A percentile compares a stretch with the other conserved stretches of the same genome.
phyloP scores from a whole-genome alignment of 2,888 invertebrate genomes.

The Lissonota sp. region DNA sequence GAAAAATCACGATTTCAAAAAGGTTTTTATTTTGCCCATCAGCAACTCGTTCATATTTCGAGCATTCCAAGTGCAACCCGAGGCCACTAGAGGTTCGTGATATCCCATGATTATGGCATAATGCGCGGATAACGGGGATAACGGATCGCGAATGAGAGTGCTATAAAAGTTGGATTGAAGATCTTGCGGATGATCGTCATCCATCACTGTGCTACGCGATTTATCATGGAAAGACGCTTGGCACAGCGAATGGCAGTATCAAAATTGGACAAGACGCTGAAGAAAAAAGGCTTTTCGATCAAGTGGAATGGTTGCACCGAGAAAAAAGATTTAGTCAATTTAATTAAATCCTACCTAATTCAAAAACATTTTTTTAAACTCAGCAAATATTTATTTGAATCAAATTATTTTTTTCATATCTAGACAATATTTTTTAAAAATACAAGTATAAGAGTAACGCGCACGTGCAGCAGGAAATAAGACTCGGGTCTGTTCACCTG shows the following conservation, averaged over 20 bases:
- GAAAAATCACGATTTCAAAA: too few species aligned
- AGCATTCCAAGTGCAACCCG: background rate
- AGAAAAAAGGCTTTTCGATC: background rate
- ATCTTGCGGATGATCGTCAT: slow-evolving; percentile 42
- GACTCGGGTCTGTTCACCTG: background rate
- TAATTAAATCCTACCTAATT: too few species aligned
- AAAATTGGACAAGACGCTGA: background rate
- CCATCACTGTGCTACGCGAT: slow-evolving; percentile 54
- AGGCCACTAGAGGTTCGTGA: slow-evolving; percentile 9
- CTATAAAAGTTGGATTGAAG: slow-evolving; percentile 1
- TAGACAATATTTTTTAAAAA: background rate
- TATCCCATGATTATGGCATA: slow-evolving; percentile 31
- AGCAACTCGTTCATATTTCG: too few species aligned
- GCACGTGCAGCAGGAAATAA: slow-evolving; percentile 41
- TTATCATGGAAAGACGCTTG: slow-evolving; percentile 45
- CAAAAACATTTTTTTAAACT: too few species aligned
- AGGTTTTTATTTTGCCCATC: too few species aligned
- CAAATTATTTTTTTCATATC: too few species aligned
- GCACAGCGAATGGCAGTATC: slow-evolving; percentile 14
- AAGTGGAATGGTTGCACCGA: too few species aligned
- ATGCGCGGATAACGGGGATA: slow-evolving; percentile 35
- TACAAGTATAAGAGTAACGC: slow-evolving; percentile 15
- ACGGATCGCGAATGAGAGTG: slow-evolving; percentile 48
- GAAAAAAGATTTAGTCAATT: too few species aligned
- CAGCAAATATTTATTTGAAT: too few species aligned